Conservation (phyloP, 2,888 invertebrate species). For the Anticlea derivata region DNA sequence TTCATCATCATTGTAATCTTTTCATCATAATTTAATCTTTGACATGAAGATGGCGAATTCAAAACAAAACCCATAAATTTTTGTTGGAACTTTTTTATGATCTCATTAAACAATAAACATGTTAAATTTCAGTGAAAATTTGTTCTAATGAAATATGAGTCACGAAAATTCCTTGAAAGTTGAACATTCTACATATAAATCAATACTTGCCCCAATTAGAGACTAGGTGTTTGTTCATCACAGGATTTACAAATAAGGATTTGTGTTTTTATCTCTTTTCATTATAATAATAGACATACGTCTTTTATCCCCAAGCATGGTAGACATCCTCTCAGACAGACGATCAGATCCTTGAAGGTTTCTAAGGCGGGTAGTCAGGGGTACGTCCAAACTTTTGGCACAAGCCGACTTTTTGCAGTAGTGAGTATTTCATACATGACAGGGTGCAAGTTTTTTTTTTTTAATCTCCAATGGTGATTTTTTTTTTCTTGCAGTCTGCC, state of each 20-base stretch:
- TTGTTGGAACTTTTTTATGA: not conserved
- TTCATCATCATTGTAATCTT: slow-evolving; percentile 26
- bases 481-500: too few species aligned
- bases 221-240: not conserved
- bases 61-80: not conserved
- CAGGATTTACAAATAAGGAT: not conserved
- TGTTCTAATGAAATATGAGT: slow-evolving; percentile 6
- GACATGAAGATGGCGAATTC: slow-evolving; percentile 8
- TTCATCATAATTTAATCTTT: slow-evolving; percentile 13
- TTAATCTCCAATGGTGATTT: too few species aligned
- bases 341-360: too few species aligned
- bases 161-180: slow-evolving; percentile 8
- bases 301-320: too few species aligned
- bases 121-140: not conserved
- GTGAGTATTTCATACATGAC: too few species aligned
- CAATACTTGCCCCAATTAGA: slow-evolving; percentile 10
- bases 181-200: slow-evolving; percentile 4
- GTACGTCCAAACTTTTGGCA: too few species aligned
- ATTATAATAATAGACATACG: too few species aligned
- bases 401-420: too few species aligned
- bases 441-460: too few species aligned
- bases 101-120: not conserved
- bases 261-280: too few species aligned
- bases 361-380: too few species aligned
- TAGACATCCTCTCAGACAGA: too few species aligned